Evolutionary conservation across 1,140 invertebrate genomes (phyloP).

Genomic region (Conopomorpha cramerella): DNA sequence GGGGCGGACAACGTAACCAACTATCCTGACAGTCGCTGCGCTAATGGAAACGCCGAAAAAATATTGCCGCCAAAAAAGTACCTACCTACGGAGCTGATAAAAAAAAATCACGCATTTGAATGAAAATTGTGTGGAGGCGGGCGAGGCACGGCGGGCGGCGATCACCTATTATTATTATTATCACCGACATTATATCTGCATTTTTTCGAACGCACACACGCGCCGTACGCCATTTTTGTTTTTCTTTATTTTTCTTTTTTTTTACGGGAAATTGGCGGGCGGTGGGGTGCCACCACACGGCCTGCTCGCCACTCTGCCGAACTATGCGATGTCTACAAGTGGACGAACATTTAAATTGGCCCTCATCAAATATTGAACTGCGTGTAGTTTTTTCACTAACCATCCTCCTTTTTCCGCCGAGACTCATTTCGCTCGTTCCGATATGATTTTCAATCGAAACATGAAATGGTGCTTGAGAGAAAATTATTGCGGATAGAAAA

Average conservation of each 20-base stretch:
- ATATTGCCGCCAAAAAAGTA: slow-evolving; percentile 41
- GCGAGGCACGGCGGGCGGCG: slow-evolving; percentile 31
- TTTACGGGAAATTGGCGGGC: slow-evolving; percentile 39
- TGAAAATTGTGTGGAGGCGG: slow-evolving; percentile 48
- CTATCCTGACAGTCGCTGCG: slow-evolving; percentile 33
- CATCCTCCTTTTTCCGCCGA: slow-evolving; percentile 41
- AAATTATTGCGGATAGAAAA: too few species aligned
- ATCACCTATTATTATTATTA: slow-evolving; percentile 59
- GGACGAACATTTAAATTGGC: slow-evolving; percentile 58
- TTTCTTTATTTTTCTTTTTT: slow-evolving; percentile 52
- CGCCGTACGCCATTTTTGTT: slow-evolving; percentile 43
- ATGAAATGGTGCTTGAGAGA: too few species aligned
- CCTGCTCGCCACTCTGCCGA: slow-evolving; percentile 12
- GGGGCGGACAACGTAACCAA: slow-evolving; percentile 16
- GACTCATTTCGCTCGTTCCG: too few species aligned
- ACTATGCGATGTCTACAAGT: slow-evolving; percentile 59
- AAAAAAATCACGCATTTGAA: slow-evolving; percentile 52
- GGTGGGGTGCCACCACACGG: slow-evolving; percentile 21
- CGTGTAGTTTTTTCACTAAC: slow-evolving; percentile 58
- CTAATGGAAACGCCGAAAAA: slow-evolving; percentile 55
- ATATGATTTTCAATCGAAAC: too few species aligned
- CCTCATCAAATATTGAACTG: slow-evolving; percentile 59
- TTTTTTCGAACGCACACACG: slow-evolving; percentile 50
- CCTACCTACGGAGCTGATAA: slow-evolving; percentile 16
- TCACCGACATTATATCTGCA: slow-evolving; percentile 59